Base-by-base conservation (phyloP, 2,797 vertebrate species). In the Catamblyrhynchus diadema region DNA sequence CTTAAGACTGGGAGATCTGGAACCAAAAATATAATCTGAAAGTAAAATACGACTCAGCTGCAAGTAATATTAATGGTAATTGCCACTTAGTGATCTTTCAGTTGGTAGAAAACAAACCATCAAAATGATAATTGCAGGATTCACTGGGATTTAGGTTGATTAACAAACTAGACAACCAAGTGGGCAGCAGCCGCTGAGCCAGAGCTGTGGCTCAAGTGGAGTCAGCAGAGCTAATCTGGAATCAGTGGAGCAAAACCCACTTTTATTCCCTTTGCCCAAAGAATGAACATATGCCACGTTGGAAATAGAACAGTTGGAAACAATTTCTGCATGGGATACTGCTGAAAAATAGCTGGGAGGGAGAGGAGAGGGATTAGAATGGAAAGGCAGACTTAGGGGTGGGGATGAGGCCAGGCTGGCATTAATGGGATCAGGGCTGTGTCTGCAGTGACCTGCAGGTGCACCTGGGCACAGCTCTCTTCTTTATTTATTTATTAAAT, bases 121-220 rank as follows among this genome's bases (percentile, higher is more conserved):
- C 32, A 3, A 94, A 92, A 97, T 95, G 28, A 81, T 93, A 93
- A 96, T 96, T 95, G 94, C 59, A 74, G 93, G 93, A 94, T 90
- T 95, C 81, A 5, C 44, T 65, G 72, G 69, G 71, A 60, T 93
- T 87, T 77, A 44, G 86, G 44, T 32, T 67, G 84, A 95, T 96
- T 82, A 95, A 62, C 70, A 82, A 90, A 94, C 51, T 7, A 84
- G 72, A 54, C 74, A 64, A 89, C 20, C 88, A 81, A 92, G 65
- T 45, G 60, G 95, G 92, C 90, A 86, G 59, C 54, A 30, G 39
- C 16, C 35, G 4, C 8, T 2, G 71, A 81, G 67, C 66, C 88
- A 80, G 50, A 77, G 41, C 75, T 85, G 35, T 57, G 85, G 83
- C 81, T 95, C 50, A 4, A 32, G 17, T 39, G 41, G 35, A 74